Evolutionary conservation across 2,888 invertebrate genomes (phyloP), one percentile per base, ranked within the genome.

Genomic region (Thyatira batis): DNA sequence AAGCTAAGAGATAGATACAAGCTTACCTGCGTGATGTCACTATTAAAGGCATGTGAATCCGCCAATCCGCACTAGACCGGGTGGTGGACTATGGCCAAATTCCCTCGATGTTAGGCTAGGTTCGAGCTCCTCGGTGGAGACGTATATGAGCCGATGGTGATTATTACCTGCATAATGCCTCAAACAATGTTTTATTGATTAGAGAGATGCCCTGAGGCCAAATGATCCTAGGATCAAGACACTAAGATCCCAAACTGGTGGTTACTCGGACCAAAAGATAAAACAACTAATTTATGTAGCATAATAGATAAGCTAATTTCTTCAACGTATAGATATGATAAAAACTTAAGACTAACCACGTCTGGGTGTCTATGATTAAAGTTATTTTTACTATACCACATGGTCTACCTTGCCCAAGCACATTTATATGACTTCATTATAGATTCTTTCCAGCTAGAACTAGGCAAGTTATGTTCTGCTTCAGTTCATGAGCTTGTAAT

Each of bases 401-500:
- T n/a, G 27, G 55, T 3, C 68, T 66, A 68, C 17, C 57, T 48
- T 2, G 55, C 58, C 57, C 58, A 61, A 11, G 63, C 61, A n/a
- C 46, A 45, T 44, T 52, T 52, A 45, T 65, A 67, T 10, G 61
- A 60, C 17, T 49, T 58, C 30, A 46, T 8, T 3, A 63, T 60
- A 2, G 61, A 61, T 3, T 21, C 2, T n/a, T 62, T 33, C 60
- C 62, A 61, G 13, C 54, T 46, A 3, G 50, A 43, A 44, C 52
- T 45, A 0, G 61, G 48, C 27, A 65, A 49, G 0, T 23, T 5
- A n/a, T 49, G 28, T 27, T 61, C 54, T n/a, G 23, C 23, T 6
- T 6, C 6, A 13, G 57, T 50, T 63, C 65, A 61, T 8, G 45
- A 20, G 30, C 21, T 58, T 50, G 60, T 13, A 1, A 17, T 20